phyloP scores from a whole-genome alignment of 2,797 vertebrate genomes.

The Jordanella pulchra region DNA sequence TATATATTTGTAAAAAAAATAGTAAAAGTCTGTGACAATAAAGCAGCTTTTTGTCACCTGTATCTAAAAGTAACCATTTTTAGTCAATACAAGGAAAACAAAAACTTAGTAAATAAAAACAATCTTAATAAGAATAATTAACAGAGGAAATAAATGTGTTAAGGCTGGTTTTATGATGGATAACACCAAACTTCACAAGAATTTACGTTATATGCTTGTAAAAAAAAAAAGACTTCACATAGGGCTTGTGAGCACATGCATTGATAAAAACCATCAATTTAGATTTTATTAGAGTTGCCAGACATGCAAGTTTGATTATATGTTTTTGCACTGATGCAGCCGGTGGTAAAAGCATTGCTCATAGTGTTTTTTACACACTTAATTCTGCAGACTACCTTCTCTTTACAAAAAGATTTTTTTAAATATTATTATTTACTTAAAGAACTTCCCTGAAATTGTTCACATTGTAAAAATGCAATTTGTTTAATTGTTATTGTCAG shows the following conservation, averaged over 20 bases:
- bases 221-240: neutral
- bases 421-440: neutral
- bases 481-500: neutral
- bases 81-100: neutral
- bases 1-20: conserved; percentile 1
- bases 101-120: neutral
- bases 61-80: neutral
- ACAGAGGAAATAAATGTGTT: neutral
- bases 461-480: neutral
- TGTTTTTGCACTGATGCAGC: neutral
- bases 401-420: neutral
- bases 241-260: conserved; percentile 5
- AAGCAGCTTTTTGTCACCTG: neutral
- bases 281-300: conserved; percentile 3
- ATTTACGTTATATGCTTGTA: neutral
- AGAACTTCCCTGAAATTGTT: neutral
- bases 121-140: neutral
- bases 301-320: neutral
- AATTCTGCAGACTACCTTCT: neutral
- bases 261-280: conserved; percentile 1
- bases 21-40: neutral
- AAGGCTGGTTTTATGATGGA: neutral
- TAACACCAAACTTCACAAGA: neutral
- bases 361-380: neutral
- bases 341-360: neutral